Base-by-base conservation (phyloP, 1,140 invertebrate species). In the Anadara kagoshimensis region DNA sequence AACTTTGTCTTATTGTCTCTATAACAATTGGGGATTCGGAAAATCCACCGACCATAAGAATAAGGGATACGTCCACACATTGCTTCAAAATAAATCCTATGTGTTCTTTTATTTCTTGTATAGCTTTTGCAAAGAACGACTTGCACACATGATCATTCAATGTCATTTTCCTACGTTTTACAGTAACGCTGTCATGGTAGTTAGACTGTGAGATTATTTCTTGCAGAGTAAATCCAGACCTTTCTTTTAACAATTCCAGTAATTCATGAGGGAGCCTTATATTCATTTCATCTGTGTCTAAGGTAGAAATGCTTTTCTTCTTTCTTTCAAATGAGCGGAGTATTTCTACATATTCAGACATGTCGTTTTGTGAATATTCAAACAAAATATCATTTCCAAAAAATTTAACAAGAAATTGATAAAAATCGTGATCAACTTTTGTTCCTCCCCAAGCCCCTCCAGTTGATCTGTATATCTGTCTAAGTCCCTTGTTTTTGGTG, bases 261-360 rank as follows among this genome's bases (percentile, higher is more conserved):
- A 51, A 20, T 41, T 47, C 36, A 49, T 22, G 1, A n/a, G 54
- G 49, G 44, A 73, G 20, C 53, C 57, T 44, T 24, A 56, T 11
- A 67, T 45, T 47, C n/a, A 45, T 11, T 44, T 41, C 36, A 59
- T 67, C 41, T 16, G 26, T 62, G 22, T 44, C 16, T 26, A 36
- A 16, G 4, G 29, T 20, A n/a, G 56, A 18, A 24, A 61, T 58
- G 4, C 41, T 18, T 41, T 51, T 62, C 41, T 71, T 71, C 16
- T 71, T 71, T 44, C 57, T n/a, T 64, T 71, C 69, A 64, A 71
- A 71, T 54, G 43, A 49, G 29, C 61, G 56, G 49, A 54, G 26
- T 45, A 71, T 63, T 24, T 61, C 59, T 36, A 63, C 41, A 62
- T 63, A 71, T 54, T 71, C 69, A 22, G 41, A 10, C 10, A 47